Percentiles rank a stretch among this genome's conserved stretches.
Evolutionary conservation across 2,888 invertebrate genomes (phyloP).

Genomic region (Rhamphomyia laevipes): DNA sequence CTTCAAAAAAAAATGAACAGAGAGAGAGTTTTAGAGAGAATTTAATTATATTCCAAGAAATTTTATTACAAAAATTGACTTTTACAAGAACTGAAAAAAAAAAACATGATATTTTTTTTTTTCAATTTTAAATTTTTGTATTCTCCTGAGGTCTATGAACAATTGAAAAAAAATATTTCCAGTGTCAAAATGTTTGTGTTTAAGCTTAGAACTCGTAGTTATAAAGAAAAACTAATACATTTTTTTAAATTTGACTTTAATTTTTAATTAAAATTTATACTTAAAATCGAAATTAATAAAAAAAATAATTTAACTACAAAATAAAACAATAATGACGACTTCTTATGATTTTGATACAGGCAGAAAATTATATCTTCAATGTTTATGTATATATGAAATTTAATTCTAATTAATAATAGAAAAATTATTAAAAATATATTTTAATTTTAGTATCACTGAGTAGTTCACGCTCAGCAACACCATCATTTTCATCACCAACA

Average conservation of each 20-base stretch:
- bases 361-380: constrained; percentile 33
- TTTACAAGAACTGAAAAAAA: no score
- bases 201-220: constrained; percentile 9
- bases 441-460: constrained; percentile 78
- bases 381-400: constrained; percentile 32
- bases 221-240: constrained; percentile 1
- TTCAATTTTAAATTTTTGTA: no score
- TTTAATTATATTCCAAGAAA: no score
- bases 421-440: constrained; percentile 3
- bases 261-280: background rate
- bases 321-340: constrained; percentile 24
- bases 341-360: constrained; percentile 31
- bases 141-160: no score
- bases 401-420: background rate
- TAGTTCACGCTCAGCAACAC: constrained; percentile 86
- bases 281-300: no score
- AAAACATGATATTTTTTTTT: no score
- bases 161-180: no score
- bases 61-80: no score
- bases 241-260: background rate
- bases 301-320: background rate
- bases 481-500: constrained; percentile 71
- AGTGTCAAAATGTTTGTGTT: background rate
- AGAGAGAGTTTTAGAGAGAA: no score
- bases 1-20: no score